Evolutionary conservation across 2,797 vertebrate genomes (phyloP), one percentile per base, ranked within the genome.

Genomic region (Valencia hispanica): DNA sequence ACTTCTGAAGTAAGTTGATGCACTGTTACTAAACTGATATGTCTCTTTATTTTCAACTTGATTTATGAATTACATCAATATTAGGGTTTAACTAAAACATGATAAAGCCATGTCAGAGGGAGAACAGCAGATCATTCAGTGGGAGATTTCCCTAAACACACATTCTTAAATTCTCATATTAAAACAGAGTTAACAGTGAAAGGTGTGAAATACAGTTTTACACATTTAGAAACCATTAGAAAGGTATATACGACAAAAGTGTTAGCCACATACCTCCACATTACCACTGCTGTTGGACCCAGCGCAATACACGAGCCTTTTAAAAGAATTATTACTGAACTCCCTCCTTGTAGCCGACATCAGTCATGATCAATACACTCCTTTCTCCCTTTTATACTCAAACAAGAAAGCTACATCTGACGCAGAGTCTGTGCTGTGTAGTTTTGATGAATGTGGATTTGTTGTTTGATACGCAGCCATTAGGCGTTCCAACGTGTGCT

Each of bases 401-500:
- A 75, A 72, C 57, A 57, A 78, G 75, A 74, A 84, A 82, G 82
- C 80, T 12, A 73, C 88, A 82, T 91, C 85, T 89, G 87, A 87
- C 45, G 79, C 65, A 1, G 14, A 51, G 15, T 83, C 75, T 79
- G 86, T 82, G 81, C 78, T 10, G 72, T 30, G 73, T 61, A 14
- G 79, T 45, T 87, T 70, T 89, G 85, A 91, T 86, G 84, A 79
- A 68, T 18, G 78, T 15, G 72, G 83, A 78, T 82, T 25, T 11
- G 4, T 8, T 30, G 83, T 92, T 92, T 92, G 90, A 93, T 93
- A 83, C 82, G 87, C 83, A 78, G 83, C 81, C 70, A 50, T 82
- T 88, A 81, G 86, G 50, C 11, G n/a, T 84, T 83, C 17, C 45
- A 84, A 89, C 74, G 71, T 66, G 77, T 77, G 34, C 9, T 71